A percentile compares a stretch with the other conserved stretches of the same genome.
phyloP scores from a whole-genome alignment of 2,113 vertebrate species.

The Aythya baeri region DNA sequence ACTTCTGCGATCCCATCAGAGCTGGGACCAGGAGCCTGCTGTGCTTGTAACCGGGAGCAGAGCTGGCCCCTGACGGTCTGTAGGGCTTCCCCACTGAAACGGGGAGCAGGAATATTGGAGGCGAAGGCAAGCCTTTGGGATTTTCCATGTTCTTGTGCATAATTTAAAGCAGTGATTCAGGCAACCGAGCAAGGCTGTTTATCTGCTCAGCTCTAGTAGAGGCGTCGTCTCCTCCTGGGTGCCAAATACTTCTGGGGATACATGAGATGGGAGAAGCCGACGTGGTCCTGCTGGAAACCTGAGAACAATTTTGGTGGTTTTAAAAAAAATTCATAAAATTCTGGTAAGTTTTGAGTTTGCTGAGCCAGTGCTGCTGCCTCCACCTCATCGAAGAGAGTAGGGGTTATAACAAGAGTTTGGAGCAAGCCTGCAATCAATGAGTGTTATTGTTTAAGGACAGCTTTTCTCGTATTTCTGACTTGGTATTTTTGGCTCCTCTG shows the following conservation, averaged over 20 bases:
- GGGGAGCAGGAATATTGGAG: neutral
- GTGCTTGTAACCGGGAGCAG: neutral
- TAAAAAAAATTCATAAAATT: neutral
- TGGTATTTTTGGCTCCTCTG: neutral
- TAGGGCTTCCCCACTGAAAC: neutral
- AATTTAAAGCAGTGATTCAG: conserved; percentile 23
- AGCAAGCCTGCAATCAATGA: neutral
- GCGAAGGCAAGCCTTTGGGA: neutral
- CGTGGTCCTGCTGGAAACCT: neutral
- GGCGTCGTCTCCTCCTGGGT: conserved; percentile 17
- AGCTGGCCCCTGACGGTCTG: neutral
- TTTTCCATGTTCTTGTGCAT: conserved; percentile 35
- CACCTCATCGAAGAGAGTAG: neutral
- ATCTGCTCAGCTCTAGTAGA: conserved; percentile 14
- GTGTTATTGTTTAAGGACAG: neutral
- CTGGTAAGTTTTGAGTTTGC: neutral
- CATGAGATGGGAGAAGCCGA: neutral
- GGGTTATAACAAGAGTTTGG: neutral
- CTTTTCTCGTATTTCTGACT: neutral
- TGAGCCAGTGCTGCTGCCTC: neutral
- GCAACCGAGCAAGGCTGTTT: neutral
- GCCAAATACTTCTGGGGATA: conserved; percentile 30
- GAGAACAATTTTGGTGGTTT: neutral
- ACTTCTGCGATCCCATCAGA: accelerated
- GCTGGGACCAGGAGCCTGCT: neutral